A percentile compares a stretch with the other conserved stretches of the same genome.
These are phyloP conservation scores for Epirrhoe tristata DNA, from an alignment of 2,888 invertebrate genomes.

Conservation along the genomic window DNA sequence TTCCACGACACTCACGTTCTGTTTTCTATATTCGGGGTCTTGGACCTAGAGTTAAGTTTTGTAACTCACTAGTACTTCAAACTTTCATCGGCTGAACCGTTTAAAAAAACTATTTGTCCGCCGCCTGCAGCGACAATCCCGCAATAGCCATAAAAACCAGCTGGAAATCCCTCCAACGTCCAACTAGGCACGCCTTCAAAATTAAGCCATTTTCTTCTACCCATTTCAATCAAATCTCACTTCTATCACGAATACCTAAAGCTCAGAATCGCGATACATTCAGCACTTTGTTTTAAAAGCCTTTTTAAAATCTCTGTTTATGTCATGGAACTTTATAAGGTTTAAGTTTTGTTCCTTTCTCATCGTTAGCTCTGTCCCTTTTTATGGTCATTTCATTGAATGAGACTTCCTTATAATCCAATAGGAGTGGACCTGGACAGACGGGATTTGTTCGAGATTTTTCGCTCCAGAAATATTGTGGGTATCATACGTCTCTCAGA, in stretches of 20 bases:
- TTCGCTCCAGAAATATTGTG: conserved; percentile 61
- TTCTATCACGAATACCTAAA: conserved; percentile 39
- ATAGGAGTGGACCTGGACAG: conserved; percentile 69
- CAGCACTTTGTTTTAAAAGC: conserved; percentile 60
- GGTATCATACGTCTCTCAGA: conserved; percentile 64
- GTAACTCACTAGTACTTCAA: not conserved
- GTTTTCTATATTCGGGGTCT: too few relatives aligned
- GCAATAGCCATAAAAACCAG: conserved; percentile 77
- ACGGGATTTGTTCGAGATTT: conserved; percentile 68
- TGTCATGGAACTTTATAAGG: conserved; percentile 76
- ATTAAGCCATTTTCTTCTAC: conserved; percentile 72
- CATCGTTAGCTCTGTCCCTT: conserved; percentile 48
- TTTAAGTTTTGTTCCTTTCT: conserved; percentile 59
- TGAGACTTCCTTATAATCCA: conserved; percentile 73
- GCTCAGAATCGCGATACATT: conserved; percentile 38
- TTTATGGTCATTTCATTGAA: conserved; percentile 69
- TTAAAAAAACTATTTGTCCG: conserved; percentile 63
- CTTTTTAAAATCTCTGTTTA: conserved; percentile 53
- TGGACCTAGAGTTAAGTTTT: not conserved
- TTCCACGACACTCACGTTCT: too few relatives aligned
- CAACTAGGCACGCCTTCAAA: conserved; percentile 83
- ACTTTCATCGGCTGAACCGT: conserved; percentile 24
- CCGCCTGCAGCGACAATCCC: conserved; percentile 70
- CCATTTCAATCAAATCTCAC: conserved; percentile 42
- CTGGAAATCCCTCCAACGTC: conserved; percentile 75